A percentile compares a stretch with the other conserved stretches of the same genome.
Evolutionary conservation across 2,888 invertebrate species (phyloP).

Genomic region (Griposia aprilina): DNA sequence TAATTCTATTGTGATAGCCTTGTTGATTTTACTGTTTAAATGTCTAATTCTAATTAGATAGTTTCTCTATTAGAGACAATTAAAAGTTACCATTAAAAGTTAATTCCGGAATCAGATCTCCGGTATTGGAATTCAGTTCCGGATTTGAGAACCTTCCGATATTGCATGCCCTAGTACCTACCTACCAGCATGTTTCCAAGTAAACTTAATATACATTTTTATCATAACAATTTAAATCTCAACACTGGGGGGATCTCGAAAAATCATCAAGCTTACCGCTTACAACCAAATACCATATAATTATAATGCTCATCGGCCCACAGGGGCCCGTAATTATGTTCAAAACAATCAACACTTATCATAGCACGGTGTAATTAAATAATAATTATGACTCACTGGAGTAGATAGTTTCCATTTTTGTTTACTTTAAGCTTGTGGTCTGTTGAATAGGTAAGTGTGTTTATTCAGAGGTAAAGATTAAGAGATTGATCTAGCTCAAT

Average conservation of each 20-base stretch:
- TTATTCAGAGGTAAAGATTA: neutral
- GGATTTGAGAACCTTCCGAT: no score
- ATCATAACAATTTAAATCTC: slow-evolving; percentile 6
- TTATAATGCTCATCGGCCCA: slow-evolving; percentile 47
- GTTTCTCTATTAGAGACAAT: no score
- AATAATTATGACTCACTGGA: slow-evolving; percentile 45
- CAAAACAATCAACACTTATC: slow-evolving; percentile 58
- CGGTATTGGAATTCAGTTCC: no score
- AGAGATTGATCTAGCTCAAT: no score
- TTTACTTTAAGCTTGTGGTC: slow-evolving; percentile 16
- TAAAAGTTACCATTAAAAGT: no score
- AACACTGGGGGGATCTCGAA: slow-evolving; percentile 22
- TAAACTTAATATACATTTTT: neutral
- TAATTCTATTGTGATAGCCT: no score
- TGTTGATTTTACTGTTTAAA: no score
- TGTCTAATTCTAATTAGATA: no score
- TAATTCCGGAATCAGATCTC: no score
- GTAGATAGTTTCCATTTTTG: slow-evolving; percentile 14
- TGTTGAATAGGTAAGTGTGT: neutral
- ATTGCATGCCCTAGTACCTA: no score
- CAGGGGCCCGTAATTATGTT: slow-evolving; percentile 54
- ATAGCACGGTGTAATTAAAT: slow-evolving; percentile 51
- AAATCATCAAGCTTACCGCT: slow-evolving; percentile 28
- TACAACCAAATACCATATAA: slow-evolving; percentile 53
- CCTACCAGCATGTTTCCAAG: neutral